Base-by-base conservation (phyloP, 1,140 invertebrate genomes). In the Danaus plexippus region DNA sequence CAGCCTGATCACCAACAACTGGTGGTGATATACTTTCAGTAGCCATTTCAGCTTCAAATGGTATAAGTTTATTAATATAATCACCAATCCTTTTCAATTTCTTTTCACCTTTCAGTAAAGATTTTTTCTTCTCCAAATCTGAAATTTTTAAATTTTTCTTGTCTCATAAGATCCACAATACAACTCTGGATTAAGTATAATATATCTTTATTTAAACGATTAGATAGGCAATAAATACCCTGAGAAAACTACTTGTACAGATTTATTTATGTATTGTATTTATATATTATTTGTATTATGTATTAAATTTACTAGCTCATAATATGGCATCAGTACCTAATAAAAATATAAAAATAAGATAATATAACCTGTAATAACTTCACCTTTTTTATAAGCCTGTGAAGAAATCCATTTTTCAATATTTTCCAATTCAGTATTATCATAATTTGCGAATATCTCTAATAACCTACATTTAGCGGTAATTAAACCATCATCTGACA, bases 1-100 rank as follows among this genome's bases (percentile, higher is more conserved):
- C 90, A 47, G 90, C 80, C 81, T 92, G 91, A 85, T 91, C 71
- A 55, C 90, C 90, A 55, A 83, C 66, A 46, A 69, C 80, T 41
- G 91, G 90, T 52, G 80, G 70, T 22, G 69, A 63, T 56, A 92
- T 90, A 12, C 75, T 85, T 74, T 93, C 91, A 43, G 90, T 87
- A 47, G 88, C 69, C 59, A 91, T 78, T 61, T 90, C 85, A 46
- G 88, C 90, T 66, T 89, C 78, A 44, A 89, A 72, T 40, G 91
- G 91, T 42, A 92, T 64, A 61, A 87, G 78, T 59, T 87, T 69
- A 57, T 88, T 88, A 12, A 92, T 77, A 43, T 89, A 86, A 43
- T 88, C 68, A 2, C 83, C 87, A 61, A 91, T 90, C 41, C 81
- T 79, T 62, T 83, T 77, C 32, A 91, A 70, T 47, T 68, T 61